Evolutionary conservation across 2,797 vertebrate species (phyloP).

Genomic region (Myotis myotis): DNA sequence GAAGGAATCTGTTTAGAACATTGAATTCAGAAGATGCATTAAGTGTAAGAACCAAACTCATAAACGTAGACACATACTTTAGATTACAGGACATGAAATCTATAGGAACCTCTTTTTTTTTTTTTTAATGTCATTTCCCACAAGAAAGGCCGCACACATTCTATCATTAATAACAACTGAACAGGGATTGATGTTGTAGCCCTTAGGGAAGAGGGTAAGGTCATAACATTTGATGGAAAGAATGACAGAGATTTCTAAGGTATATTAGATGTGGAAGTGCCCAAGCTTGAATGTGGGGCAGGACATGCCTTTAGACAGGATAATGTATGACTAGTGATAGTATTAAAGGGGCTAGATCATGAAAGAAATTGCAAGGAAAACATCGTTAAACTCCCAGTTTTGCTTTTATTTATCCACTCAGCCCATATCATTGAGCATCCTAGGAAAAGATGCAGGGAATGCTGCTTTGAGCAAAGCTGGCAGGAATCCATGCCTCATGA

Average conservation of each 20-base stretch:
- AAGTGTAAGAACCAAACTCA: neutral
- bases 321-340: neutral
- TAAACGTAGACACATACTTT: neutral
- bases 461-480: no score
- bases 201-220: neutral
- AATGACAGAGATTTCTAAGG: neutral
- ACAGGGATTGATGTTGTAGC: neutral
- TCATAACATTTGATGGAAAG: neutral
- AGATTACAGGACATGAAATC: neutral
- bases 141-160: neutral
- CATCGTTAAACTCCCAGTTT: neutral
- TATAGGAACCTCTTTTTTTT: neutral
- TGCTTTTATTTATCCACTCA: neutral
- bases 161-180: neutral
- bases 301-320: neutral
- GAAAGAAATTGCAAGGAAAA: neutral
- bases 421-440: neutral
- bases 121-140: neutral
- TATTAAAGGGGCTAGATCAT: neutral
- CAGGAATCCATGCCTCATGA: no score
- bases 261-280: neutral
- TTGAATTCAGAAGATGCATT: neutral
- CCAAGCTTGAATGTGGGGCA: neutral
- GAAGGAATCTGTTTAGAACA: neutral
- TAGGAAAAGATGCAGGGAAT: neutral